Base-by-base conservation (phyloP, 1,140 invertebrate species). In the Mya arenaria region DNA sequence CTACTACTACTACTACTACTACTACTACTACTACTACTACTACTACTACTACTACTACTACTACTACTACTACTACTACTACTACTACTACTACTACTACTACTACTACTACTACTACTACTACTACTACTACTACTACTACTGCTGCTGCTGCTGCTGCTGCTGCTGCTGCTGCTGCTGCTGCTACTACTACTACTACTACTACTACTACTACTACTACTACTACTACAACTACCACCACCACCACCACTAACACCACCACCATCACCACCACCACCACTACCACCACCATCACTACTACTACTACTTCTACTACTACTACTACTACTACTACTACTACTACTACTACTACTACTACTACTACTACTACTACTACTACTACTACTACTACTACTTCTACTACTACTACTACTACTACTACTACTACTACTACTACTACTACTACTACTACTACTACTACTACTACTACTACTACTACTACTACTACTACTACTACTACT, bases 11-110 rank as follows among this genome's bases (percentile, higher is more conserved):
- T 32, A 65, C 62, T 32, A 34, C 13, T 65, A 13, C 62, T 65
- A 65, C 15, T 65, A 65, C 62, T 65, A 32, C 62, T 32, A 65
- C 62, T 65, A 65, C 62, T 65, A 65, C 62, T 65, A 32, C 62
- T 32, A 65, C 62, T 32, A 65, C 30, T 65, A 34, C 23, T 65
- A 32, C 62, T 32, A 65, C 30, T 65, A 13, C 23, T 65, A 34
- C 30, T 65, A 28, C 62, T 32, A 32, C 15, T 65, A 34, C 62
- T 65, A 65, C 62, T 28, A 32, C 62, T 32, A 65, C 15, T 65
- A 65, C 62, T 65, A 65, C 62, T 65, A 34, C 32, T 65, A 65
- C 62, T 65, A 28, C 62, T 65, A 32, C 62, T 30, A 13, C 62
- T 65, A 32, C 32, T 32, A 34, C 62, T 65, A 65, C 30, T 32